A percentile compares a stretch with the other conserved stretches of the same genome.
phyloP scores from a whole-genome alignment of 2,113 vertebrate genomes.

The Nesoenas mayeri region DNA sequence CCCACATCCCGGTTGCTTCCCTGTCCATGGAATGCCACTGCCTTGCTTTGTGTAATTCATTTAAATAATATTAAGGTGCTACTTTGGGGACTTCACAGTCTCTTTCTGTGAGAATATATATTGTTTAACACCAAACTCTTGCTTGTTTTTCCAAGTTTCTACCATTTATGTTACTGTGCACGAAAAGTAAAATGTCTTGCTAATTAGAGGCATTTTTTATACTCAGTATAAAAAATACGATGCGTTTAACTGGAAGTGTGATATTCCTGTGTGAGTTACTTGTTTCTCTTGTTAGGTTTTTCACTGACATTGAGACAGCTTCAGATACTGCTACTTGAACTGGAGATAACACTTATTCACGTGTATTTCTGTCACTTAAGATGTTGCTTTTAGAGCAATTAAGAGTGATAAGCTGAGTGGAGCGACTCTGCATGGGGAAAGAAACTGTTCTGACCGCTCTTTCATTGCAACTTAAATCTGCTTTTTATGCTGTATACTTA shows the following conservation, averaged over 20 bases:
- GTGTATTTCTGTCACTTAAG: background rate
- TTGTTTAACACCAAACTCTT: background rate
- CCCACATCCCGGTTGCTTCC: background rate
- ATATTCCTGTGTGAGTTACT: background rate
- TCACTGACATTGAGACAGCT: background rate
- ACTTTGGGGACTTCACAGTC: background rate
- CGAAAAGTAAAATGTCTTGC: background rate
- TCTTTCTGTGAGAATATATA: background rate
- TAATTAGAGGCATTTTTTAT: background rate
- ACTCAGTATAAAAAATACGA: background rate
- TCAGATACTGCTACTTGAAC: background rate
- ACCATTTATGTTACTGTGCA: background rate
- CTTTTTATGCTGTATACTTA: rapidly evolving
- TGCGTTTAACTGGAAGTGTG: background rate
- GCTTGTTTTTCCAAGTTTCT: background rate
- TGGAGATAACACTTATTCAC: background rate
- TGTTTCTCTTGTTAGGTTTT: background rate
- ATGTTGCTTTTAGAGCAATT: background rate
- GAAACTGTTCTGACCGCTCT: background rate
- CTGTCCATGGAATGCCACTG: background rate
- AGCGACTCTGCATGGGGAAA: background rate
- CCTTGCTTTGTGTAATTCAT: background rate
- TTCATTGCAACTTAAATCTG: background rate
- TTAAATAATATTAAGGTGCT: background rate
- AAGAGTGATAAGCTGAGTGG: background rate